Evolutionary conservation across 2,888 invertebrate genomes (phyloP).

Genomic region (Folsomia candida): DNA sequence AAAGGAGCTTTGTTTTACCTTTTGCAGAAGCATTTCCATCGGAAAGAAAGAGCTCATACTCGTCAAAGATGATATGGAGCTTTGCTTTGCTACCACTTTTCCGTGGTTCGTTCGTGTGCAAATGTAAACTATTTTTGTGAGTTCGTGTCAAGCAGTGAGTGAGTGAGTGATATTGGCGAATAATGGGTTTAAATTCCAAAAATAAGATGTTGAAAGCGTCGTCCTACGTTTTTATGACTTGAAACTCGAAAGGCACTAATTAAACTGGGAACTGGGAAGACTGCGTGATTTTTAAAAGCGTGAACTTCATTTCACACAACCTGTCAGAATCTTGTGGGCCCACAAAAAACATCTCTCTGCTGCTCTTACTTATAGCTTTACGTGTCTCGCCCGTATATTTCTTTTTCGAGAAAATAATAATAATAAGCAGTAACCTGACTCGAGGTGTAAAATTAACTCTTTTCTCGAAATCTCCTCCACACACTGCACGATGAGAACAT

Average conservation of each 20-base stretch:
- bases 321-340: slow-evolving; percentile 2
- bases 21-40: not conserved
- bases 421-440: too few species aligned
- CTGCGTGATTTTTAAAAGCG: not conserved
- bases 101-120: too few species aligned
- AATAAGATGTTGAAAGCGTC: slow-evolving; percentile 13
- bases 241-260: slow-evolving; percentile 9
- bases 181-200: not conserved
- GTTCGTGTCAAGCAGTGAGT: not conserved
- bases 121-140: too few species aligned
- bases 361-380: not conserved
- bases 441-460: too few species aligned
- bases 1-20: slow-evolving; percentile 8
- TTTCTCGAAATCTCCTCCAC: too few species aligned
- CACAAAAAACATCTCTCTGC: not conserved
- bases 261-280: not conserved
- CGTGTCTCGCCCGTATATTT: too few species aligned
- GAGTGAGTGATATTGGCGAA: not conserved
- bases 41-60: not conserved
- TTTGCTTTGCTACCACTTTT: too few species aligned
- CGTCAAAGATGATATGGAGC: too few species aligned
- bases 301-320: slow-evolving; percentile 9
- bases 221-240: slow-evolving; percentile 6
- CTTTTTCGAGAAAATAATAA: too few species aligned
- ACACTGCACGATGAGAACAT: too few species aligned